Conservation (phyloP, 2,797 vertebrate species). For the Helostoma temminkii region DNA sequence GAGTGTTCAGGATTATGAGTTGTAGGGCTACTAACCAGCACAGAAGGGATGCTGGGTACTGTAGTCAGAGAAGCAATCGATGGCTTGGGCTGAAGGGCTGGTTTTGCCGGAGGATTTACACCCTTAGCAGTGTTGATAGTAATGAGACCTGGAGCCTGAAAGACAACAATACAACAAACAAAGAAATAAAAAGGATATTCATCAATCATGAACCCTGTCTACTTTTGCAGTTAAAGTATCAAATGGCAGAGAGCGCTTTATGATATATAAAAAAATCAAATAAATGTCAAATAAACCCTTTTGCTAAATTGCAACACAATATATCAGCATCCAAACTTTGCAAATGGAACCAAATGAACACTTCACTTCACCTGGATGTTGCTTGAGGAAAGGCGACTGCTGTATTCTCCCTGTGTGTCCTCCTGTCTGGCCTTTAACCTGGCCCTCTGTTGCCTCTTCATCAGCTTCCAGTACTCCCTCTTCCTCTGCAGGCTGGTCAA, state of each 20-base stretch:
- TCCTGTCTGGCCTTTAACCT: conserved; percentile 73
- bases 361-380: conserved; percentile 67
- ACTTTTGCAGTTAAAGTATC: too few species aligned
- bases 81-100: conserved; percentile 32
- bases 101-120: conserved; percentile 23
- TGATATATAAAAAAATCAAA: too few species aligned
- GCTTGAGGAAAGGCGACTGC: conserved; percentile 24
- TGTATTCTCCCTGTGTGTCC: conserved; percentile 41
- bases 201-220: too few species aligned
- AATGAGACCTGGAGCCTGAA: conserved; percentile 52
- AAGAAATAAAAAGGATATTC: not conserved
- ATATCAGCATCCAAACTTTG: not conserved
- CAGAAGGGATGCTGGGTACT: conserved; percentile 37
- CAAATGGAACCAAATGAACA: not conserved
- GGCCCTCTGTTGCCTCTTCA: conserved; percentile 87
- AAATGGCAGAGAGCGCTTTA: too few species aligned
- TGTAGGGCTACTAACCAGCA: conserved; percentile 61
- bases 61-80: conserved; percentile 25
- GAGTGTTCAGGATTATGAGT: conserved; percentile 28
- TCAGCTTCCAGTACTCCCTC: conserved; percentile 87
- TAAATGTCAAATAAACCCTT: too few species aligned
- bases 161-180: conserved; percentile 25
- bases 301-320: not conserved
- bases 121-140: conserved; percentile 34
- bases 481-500: conserved; percentile 78